Evolutionary conservation across 1,140 invertebrate genomes (phyloP).

Genomic region (Calephelis virginiensis): DNA sequence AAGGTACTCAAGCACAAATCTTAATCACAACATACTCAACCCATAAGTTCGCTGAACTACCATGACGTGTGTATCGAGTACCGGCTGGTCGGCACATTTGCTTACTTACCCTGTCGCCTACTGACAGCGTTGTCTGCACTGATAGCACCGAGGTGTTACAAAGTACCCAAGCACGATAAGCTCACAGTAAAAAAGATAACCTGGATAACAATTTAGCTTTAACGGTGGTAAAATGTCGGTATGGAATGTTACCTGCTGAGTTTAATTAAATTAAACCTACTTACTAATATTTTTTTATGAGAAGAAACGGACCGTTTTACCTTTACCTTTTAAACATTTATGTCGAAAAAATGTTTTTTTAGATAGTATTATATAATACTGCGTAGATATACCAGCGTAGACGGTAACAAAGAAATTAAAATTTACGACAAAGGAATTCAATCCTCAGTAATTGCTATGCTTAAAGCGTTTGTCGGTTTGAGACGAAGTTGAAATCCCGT

Average conservation of each 20-base stretch:
- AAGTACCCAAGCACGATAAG: slow-evolving; percentile 6
- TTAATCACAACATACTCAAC: too few species aligned
- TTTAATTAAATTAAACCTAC: background rate
- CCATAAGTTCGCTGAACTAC: background rate
- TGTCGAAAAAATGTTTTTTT: too few species aligned
- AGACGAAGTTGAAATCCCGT: too few species aligned
- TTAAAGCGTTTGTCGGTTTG: too few species aligned
- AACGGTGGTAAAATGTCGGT: background rate
- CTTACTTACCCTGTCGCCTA: slow-evolving; percentile 32
- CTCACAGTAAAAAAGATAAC: background rate
- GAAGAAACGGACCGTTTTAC: too few species aligned
- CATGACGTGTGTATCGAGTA: background rate
- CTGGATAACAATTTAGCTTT: slow-evolving; percentile 5
- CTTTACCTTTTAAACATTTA: too few species aligned
- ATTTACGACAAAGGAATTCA: too few species aligned
- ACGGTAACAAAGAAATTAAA: too few species aligned
- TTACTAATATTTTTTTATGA: background rate
- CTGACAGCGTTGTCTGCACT: slow-evolving; percentile 35
- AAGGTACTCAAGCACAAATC: too few species aligned
- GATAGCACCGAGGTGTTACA: slow-evolving; percentile 10
- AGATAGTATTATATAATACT: too few species aligned
- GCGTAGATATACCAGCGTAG: too few species aligned
- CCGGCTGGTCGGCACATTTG: slow-evolving; percentile 34
- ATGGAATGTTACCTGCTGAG: background rate
- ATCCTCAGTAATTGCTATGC: too few species aligned